These are phyloP conservation scores for Oreochromis aureus DNA, from an alignment of 2,113 vertebrate species.

Conservation along the genomic window DNA sequence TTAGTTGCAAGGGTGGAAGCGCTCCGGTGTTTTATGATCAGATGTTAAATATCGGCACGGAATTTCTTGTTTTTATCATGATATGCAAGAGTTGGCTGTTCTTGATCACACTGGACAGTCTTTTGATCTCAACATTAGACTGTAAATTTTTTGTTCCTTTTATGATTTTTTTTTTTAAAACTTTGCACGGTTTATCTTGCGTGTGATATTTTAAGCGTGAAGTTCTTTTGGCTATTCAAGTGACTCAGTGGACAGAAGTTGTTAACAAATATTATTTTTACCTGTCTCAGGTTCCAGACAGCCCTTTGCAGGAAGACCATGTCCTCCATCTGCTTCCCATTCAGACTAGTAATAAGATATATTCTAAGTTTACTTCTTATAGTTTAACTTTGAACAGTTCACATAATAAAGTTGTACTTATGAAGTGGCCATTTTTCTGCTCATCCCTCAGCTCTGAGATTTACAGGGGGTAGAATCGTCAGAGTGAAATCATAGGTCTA, in stretches of 20 bases:
- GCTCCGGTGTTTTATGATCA: background rate
- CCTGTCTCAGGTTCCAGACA: constrained; percentile 76
- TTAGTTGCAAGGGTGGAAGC: constrained; percentile 6
- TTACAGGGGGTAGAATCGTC: constrained; percentile 79
- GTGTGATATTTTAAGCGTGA: background rate
- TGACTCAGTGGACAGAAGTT: background rate
- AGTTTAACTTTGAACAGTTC: constrained; percentile 40
- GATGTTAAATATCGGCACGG: constrained; percentile 3
- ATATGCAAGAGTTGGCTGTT: background rate
- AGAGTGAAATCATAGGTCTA: constrained; percentile 99
- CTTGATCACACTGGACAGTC: background rate
- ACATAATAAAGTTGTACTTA: constrained; percentile 52
- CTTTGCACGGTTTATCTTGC: background rate
- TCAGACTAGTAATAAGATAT: background rate
- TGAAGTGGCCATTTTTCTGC: constrained; percentile 70
- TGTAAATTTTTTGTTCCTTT: background rate
- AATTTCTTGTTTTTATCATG: background rate
- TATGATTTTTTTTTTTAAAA: background rate
- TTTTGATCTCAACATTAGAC: constrained; percentile 2
- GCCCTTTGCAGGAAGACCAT: background rate
- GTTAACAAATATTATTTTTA: constrained; percentile 50
- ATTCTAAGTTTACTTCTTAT: constrained; percentile 20
- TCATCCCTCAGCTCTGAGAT: constrained; percentile 61
- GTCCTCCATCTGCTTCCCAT: background rate
- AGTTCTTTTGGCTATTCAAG: background rate